Conservation (phyloP, 2,888 invertebrate genomes). For the Calliopum simillimum region DNA sequence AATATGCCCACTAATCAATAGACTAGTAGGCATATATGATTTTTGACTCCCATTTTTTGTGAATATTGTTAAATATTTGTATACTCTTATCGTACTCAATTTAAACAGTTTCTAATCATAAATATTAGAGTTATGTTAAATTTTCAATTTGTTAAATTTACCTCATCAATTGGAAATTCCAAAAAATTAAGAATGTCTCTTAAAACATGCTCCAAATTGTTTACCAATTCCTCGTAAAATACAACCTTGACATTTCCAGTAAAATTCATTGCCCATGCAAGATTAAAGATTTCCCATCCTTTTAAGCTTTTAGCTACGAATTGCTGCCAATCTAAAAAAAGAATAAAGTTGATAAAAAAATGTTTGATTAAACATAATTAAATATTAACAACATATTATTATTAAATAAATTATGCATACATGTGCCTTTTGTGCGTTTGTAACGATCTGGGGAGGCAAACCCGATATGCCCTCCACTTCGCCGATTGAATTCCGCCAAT, state of each 20-base stretch:
- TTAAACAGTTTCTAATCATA: too few relatives aligned
- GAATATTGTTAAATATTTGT: too few relatives aligned
- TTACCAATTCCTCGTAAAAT: constrained; percentile 77
- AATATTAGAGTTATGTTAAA: neutral
- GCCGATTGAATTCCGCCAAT: constrained; percentile 81
- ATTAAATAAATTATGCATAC: constrained; percentile 67
- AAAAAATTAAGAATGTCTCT: constrained; percentile 73
- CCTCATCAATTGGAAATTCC: constrained; percentile 70
- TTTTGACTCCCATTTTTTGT: too few relatives aligned
- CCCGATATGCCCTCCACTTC: constrained; percentile 84
- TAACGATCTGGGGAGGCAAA: constrained; percentile 79
- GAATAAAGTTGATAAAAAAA: constrained; percentile 3
- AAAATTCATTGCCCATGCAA: constrained; percentile 78
- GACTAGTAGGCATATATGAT: too few relatives aligned
- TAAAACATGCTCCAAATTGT: constrained; percentile 72
- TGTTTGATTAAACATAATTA: neutral
- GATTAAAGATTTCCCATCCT: constrained; percentile 78
- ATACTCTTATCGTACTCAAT: too few relatives aligned
- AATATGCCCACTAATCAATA: too few relatives aligned
- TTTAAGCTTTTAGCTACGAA: constrained; percentile 76
- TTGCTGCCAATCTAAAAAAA: constrained; percentile 75
- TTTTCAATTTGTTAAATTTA: constrained; percentile 48
- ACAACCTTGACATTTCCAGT: constrained; percentile 77
- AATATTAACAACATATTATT: neutral
- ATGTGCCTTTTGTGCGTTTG: constrained; percentile 73